Base-by-base conservation (phyloP, 2,113 vertebrate species). In the Aegotheles bennettii region DNA sequence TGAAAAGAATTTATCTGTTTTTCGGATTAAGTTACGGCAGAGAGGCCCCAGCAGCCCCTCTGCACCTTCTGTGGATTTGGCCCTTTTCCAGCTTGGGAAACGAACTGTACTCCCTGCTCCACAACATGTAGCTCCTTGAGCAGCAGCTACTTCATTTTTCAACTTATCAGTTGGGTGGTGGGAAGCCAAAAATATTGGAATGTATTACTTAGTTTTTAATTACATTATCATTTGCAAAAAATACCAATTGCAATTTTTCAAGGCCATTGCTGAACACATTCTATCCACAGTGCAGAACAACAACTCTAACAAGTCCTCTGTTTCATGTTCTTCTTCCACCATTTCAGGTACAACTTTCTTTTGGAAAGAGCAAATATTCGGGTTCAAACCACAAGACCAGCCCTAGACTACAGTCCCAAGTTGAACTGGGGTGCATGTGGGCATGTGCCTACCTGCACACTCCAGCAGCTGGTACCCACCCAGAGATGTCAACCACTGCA, bases 1-100 rank as follows among this genome's bases (percentile, higher is more conserved):
- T 95, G 61, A 96, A 94, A 93, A 90, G 26, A 93, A 96, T 89
- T 89, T 70, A 91, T 95, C 85, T 93, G 68, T 51, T 85, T 74
- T 71, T 86, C 1, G 3, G 68, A 80, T 88, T 59, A 87, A 78
- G 80, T 94, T 87, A 81, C 86, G 90, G 56, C 45, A 53, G 54
- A 87, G 74, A 85, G 54, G 59, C 45, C 77, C 53, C 31, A 3
- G 48, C 36, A 71, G 67, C 19, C 75, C 45, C 60, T 87, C 68
- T 59, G 83, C 84, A 89, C 78, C 93, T 74, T 63, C 82, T 90
- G 68, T 70, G 64, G 33, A 82, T 67, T 23, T 89, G 81, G 50
- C 38, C 68, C 84, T 54, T 73, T 76, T 73, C 92, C 53, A 89
- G 60, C 38, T 80, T 10, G 13, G 80, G 73, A 91, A 94, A 83